Percentiles rank a stretch among this genome's conserved stretches.
Conservation (phyloP, 2,888 invertebrate species). For the Platerodrilus igneus region DNA sequence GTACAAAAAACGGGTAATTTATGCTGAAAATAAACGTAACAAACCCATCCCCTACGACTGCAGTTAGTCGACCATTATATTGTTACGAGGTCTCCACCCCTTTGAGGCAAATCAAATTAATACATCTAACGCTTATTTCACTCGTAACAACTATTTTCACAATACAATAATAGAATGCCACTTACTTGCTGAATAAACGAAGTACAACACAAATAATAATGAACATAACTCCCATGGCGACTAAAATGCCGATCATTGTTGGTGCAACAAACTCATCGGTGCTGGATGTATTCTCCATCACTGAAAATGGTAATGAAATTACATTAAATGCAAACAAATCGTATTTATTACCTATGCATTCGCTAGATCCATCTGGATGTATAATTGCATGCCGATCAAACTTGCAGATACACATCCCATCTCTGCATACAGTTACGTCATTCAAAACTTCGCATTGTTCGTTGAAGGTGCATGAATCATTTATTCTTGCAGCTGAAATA, state of each 20-base stretch:
- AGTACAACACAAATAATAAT: slow-evolving; percentile 89
- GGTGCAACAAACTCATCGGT: slow-evolving; percentile 73
- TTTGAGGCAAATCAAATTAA: no score
- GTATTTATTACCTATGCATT: slow-evolving; percentile 65
- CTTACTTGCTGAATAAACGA: slow-evolving; percentile 87
- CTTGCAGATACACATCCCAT: slow-evolving; percentile 71
- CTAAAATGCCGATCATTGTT: slow-evolving; percentile 85
- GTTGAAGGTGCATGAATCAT: slow-evolving; percentile 77
- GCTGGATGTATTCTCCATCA: slow-evolving; percentile 57
- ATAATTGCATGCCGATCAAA: slow-evolving; percentile 72
- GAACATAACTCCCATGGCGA: slow-evolving; percentile 90
- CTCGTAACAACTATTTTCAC: background rate
- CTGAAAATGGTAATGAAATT: slow-evolving; percentile 40
- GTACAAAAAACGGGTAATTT: no score
- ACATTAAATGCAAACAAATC: slow-evolving; percentile 6
- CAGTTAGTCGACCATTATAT: background rate
- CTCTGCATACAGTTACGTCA: slow-evolving; percentile 73
- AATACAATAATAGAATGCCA: slow-evolving; percentile 31
- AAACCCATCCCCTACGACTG: background rate
- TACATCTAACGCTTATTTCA: no score
- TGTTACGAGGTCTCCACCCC: no score
- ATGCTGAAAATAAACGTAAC: no score
- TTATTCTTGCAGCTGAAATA: slow-evolving; percentile 69
- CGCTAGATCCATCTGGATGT: slow-evolving; percentile 64
- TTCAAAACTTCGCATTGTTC: slow-evolving; percentile 76